These are phyloP conservation scores for Ranitomeya imitator DNA, from an alignment of 2,113 vertebrate genomes.

Conservation along the genomic window DNA sequence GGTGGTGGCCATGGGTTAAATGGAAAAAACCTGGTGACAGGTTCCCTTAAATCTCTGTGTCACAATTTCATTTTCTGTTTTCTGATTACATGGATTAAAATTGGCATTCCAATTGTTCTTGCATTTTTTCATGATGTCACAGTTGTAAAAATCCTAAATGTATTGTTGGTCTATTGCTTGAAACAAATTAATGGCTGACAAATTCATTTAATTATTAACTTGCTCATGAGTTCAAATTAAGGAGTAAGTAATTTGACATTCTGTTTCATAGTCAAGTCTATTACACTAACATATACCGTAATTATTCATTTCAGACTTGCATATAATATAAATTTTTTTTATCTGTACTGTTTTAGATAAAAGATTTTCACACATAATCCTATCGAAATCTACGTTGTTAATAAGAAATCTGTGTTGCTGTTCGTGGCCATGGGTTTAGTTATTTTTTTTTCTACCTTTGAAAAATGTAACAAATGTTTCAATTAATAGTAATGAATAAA, in stretches of 20 bases:
- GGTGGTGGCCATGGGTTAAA: too few species aligned
- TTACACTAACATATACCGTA: neutral
- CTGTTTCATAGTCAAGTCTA: neutral
- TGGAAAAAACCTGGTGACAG: too few species aligned
- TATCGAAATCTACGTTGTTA: too few species aligned
- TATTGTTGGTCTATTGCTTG: neutral
- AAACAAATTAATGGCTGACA: neutral
- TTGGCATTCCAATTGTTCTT: neutral
- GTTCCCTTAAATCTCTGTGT: too few species aligned
- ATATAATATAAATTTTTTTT: neutral
- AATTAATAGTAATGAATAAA: too few species aligned
- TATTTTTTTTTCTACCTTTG: too few species aligned
- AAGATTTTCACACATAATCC: too few species aligned
- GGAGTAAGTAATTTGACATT: neutral
- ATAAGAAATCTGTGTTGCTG: too few species aligned
- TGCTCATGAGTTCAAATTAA: neutral
- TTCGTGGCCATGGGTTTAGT: too few species aligned
- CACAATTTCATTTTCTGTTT: neutral
- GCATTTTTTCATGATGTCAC: neutral
- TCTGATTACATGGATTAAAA: neutral
- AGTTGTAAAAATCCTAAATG: neutral
- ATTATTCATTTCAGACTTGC: neutral
- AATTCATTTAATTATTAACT: neutral
- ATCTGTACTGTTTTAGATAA: neutral
- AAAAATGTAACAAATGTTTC: too few species aligned